phyloP scores from a whole-genome alignment of 2,888 invertebrate species.

The Morpho helenor region DNA sequence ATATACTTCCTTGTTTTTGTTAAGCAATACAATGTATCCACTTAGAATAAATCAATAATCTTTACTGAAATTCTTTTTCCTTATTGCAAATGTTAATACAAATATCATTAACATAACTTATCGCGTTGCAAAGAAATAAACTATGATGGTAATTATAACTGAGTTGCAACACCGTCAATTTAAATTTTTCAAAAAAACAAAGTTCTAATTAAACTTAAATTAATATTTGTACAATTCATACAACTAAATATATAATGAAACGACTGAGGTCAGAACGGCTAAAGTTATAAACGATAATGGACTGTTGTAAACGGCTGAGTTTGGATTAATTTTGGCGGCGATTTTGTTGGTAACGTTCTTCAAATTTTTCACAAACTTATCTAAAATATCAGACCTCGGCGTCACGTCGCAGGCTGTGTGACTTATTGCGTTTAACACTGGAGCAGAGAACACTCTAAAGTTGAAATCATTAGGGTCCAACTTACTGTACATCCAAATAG shows the following conservation, averaged over 20 bases:
- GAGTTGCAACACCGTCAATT: no score
- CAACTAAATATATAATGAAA: conserved; percentile 10
- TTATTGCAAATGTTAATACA: no score
- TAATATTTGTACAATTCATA: conserved; percentile 5
- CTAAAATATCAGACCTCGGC: conserved; percentile 75
- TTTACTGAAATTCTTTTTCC: no score
- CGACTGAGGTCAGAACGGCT: conserved; percentile 11
- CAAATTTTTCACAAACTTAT: conserved; percentile 72
- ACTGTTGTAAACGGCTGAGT: conserved; percentile 33
- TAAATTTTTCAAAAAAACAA: no score
- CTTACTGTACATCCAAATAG: conserved; percentile 83
- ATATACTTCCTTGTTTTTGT: no score
- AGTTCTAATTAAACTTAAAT: not conserved
- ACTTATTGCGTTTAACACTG: conserved; percentile 83
- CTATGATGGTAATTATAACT: no score
- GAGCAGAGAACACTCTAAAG: conserved; percentile 84
- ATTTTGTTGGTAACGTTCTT: conserved; percentile 63
- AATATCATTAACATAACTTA: no score
- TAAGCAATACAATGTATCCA: no score
- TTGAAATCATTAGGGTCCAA: conserved; percentile 82
- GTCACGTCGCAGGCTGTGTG: conserved; percentile 85
- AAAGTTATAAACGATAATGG: conserved; percentile 37
- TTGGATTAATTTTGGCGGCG: conserved; percentile 45
- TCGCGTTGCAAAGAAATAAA: no score
- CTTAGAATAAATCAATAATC: no score